Conservation (phyloP, 2,888 invertebrate genomes). For the Dryocosmus kuriphilus region DNA sequence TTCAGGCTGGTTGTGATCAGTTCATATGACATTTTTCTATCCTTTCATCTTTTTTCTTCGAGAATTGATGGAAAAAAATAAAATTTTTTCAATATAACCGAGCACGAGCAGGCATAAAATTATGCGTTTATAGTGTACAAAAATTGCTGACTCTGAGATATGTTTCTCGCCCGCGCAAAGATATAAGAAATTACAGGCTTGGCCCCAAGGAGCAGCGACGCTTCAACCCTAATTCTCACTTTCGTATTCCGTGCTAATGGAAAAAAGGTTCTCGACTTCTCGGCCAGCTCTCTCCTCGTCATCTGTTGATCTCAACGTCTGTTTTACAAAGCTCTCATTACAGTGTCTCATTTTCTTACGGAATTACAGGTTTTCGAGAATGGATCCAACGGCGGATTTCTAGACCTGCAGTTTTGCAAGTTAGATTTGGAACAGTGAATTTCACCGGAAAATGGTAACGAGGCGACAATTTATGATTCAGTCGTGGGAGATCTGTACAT, state of each 20-base stretch:
- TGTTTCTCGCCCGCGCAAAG: not conserved
- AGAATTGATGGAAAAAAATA: not conserved
- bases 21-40: too few species aligned
- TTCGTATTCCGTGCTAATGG: constrained; percentile 32
- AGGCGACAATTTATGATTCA: not conserved
- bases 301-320: not conserved
- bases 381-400: constrained; percentile 6
- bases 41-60: too few species aligned
- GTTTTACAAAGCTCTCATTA: constrained; percentile 19
- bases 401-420: not conserved
- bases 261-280: not conserved
- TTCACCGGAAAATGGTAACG: not conserved
- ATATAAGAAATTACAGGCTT: not conserved
- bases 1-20: too few species aligned
- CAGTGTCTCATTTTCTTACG: constrained; percentile 17
- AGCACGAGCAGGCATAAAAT: not conserved
- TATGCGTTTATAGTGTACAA: not conserved
- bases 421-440: not conserved
- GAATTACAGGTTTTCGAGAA: constrained; percentile 31
- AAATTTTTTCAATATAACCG: not conserved
- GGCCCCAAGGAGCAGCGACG: not conserved
- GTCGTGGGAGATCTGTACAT: not conserved
- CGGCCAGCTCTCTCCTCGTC: constrained; percentile 1
- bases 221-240: constrained; percentile 20
- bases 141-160: too few species aligned